Evolutionary conservation across 2,113 vertebrate species (phyloP).

Genomic region (Sylvietta virens): DNA sequence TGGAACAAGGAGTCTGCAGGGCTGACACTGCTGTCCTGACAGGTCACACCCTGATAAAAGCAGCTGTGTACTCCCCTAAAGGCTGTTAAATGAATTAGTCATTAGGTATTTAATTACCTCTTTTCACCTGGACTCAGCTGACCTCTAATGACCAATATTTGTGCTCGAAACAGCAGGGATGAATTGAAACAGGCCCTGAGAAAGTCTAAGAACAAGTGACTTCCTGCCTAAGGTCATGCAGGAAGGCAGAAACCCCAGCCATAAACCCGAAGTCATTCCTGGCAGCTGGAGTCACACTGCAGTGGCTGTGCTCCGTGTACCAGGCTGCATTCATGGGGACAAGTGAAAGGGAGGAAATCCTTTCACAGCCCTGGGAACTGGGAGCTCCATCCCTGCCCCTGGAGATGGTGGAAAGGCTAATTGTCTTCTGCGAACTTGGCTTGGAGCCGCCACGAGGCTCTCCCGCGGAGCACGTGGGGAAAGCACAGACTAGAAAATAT

Average conservation of each 20-base stretch:
- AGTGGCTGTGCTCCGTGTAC: fast-evolving
- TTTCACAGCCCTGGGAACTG: conserved; percentile 7
- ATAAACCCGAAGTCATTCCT: background rate
- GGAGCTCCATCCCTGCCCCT: background rate
- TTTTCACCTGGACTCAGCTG: conserved; percentile 5
- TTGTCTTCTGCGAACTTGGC: background rate
- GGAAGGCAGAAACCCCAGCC: background rate
- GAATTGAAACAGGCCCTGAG: background rate
- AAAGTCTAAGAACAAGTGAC: background rate
- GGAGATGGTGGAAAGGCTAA: background rate
- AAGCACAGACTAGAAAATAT: background rate
- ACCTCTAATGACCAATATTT: background rate
- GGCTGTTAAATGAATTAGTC: background rate
- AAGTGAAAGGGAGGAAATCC: conserved; percentile 34
- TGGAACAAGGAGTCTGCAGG: background rate
- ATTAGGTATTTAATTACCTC: background rate
- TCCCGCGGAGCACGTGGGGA: background rate
- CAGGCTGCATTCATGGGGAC: background rate
- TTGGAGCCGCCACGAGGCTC: fast-evolving
- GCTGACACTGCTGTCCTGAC: background rate
- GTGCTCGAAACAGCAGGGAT: background rate
- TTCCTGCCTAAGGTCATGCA: background rate
- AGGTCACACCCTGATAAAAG: background rate
- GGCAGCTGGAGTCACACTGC: background rate
- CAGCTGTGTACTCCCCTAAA: background rate